These are phyloP conservation scores for Cryptocephalus moraei DNA, from an alignment of 2,888 invertebrate species.

Conservation along the genomic window DNA sequence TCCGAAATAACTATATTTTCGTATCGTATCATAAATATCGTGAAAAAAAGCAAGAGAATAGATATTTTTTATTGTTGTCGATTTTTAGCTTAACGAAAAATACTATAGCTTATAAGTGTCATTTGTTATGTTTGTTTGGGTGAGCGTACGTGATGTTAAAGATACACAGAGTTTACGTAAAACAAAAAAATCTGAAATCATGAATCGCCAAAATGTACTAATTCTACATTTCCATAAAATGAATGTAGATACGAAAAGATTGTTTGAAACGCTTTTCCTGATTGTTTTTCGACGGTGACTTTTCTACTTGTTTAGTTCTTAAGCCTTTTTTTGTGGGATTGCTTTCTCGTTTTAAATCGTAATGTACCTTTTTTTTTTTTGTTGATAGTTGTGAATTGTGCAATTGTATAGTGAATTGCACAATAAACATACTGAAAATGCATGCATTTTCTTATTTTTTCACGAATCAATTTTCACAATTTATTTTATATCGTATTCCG, in stretches of 20 bases:
- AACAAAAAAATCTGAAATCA: neutral
- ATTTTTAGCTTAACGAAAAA: slow-evolving; percentile 23
- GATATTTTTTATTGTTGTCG: slow-evolving; percentile 30
- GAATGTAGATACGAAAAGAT: neutral
- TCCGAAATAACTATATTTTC: slow-evolving; percentile 37
- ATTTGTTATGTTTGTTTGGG: slow-evolving; percentile 26
- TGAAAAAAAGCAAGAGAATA: slow-evolving; percentile 20
- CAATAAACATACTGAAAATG: slow-evolving; percentile 9
- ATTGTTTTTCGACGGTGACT: slow-evolving; percentile 8
- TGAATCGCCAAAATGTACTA: neutral
- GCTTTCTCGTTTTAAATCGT: slow-evolving; percentile 12
- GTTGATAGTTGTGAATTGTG: slow-evolving; percentile 10
- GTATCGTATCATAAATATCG: slow-evolving; percentile 28
- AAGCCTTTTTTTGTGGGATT: too few relatives aligned
- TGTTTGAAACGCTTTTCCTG: slow-evolving; percentile 1
- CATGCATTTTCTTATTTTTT: slow-evolving; percentile 9
- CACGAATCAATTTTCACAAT: neutral
- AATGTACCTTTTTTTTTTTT: slow-evolving; percentile 15
- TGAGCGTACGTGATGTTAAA: slow-evolving; percentile 5
- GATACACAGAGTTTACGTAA: slow-evolving; percentile 13
- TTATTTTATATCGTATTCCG: too few relatives aligned
- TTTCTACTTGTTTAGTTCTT: slow-evolving; percentile 9
- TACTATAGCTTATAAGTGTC: slow-evolving; percentile 21
- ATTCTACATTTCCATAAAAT: slow-evolving; percentile 3
- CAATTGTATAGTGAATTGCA: slow-evolving; percentile 11